Percentiles rank a stretch among this genome's conserved stretches.
phyloP scores from a whole-genome alignment of 2,888 invertebrate species.

The Pristionchus fissidentatus region DNA sequence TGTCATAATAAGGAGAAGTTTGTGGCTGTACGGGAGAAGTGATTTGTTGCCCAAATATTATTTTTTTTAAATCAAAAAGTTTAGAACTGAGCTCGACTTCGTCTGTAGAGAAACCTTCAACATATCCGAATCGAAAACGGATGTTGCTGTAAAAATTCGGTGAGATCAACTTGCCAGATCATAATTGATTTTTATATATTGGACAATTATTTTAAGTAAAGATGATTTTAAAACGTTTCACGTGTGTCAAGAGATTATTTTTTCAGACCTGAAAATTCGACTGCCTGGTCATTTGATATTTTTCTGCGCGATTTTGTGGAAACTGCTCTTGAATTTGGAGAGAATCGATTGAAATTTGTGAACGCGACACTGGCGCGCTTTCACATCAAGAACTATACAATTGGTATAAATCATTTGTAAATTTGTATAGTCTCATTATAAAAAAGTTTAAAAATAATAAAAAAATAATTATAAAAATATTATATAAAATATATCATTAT shows the following conservation, averaged over 20 bases:
- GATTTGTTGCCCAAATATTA: too few species aligned
- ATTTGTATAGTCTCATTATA: too few species aligned
- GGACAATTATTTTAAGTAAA: too few species aligned
- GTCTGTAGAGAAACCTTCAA: background rate
- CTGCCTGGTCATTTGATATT: background rate
- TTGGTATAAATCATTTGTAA: too few species aligned
- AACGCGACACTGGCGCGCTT: background rate
- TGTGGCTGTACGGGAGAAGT: slow-evolving; percentile 1
- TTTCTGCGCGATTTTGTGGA: background rate
- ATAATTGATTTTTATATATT: too few species aligned
- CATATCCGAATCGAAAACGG: background rate
- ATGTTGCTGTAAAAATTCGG: background rate
- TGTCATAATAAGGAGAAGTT: slow-evolving; percentile 16
- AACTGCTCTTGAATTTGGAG: slow-evolving; percentile 21
- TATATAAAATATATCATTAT: too few species aligned
- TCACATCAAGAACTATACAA: background rate
- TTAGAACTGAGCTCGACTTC: background rate
- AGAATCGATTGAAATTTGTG: slow-evolving; percentile 20
- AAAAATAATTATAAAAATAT: background rate
- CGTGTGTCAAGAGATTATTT: too few species aligned
- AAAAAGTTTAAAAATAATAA: background rate
- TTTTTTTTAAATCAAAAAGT: too few species aligned
- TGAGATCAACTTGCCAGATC: background rate
- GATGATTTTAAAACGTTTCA: too few species aligned
- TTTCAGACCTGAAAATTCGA: background rate